These are phyloP conservation scores for Apostichopus parvimensis DNA, from an alignment of 35 echinoderm and acorn worm genomes.

Conservation along the genomic window DNA sequence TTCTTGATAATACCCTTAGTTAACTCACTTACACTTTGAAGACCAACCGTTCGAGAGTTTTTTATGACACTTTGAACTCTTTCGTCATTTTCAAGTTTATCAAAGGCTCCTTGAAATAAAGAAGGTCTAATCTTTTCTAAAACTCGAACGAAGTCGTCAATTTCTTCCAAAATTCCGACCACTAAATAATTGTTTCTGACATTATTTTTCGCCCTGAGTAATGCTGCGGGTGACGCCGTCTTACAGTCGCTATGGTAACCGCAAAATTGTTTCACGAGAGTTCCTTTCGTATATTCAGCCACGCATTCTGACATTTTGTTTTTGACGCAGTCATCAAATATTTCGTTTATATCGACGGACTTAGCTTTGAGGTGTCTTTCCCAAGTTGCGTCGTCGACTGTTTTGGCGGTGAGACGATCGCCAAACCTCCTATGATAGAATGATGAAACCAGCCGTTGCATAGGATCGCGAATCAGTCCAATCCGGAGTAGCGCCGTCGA, in stretches of 20 bases:
- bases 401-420: background rate
- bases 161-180: constrained; percentile 38
- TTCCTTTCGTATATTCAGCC: constrained; percentile 8
- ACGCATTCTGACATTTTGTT: constrained; percentile 23
- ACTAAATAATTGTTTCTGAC: constrained; percentile 21
- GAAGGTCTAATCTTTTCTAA: constrained; percentile 22
- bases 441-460: constrained; percentile 11
- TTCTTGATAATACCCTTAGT: constrained; percentile 27
- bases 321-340: constrained; percentile 46
- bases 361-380: constrained; percentile 2
- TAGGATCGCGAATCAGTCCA: constrained; percentile 28
- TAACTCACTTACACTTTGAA: constrained; percentile 3
- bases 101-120: constrained; percentile 7
- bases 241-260: constrained; percentile 35
- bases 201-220: constrained; percentile 35
- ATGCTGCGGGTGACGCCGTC: constrained; percentile 6
- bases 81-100: constrained; percentile 13
- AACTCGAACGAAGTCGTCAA: constrained; percentile 45
- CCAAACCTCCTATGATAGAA: constrained; percentile 42
- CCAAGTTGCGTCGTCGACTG: background rate
- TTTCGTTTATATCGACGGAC: constrained; percentile 13
- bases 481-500: background rate
- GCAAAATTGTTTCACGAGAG: constrained; percentile 37
- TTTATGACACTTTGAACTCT: background rate
- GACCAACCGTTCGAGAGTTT: background rate